Percentiles rank a stretch among this genome's conserved stretches.
These are phyloP conservation scores for Labeo catla DNA, from an alignment of 2,113 vertebrate species.

Conservation along the genomic window DNA sequence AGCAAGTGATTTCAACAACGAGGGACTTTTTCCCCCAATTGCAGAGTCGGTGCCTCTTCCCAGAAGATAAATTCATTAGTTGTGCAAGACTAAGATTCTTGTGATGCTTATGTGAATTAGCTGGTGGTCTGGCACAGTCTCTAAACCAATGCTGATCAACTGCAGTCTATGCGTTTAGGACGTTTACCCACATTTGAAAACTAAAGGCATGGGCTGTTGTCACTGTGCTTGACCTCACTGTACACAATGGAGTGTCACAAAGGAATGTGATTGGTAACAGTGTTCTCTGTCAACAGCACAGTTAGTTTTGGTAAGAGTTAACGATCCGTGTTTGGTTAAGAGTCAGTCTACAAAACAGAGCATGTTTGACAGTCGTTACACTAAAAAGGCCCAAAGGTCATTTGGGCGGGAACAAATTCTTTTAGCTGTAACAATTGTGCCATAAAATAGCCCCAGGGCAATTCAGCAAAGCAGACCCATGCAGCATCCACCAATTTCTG, in stretches of 20 bases:
- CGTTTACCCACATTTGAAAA: slow-evolving; percentile 27
- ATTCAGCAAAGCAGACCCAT: slow-evolving; percentile 21
- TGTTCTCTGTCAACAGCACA: slow-evolving; percentile 30
- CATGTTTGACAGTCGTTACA: slow-evolving; percentile 47
- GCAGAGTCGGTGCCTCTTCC: not conserved
- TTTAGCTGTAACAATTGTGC: slow-evolving; percentile 40
- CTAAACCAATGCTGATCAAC: slow-evolving; percentile 13
- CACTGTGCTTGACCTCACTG: slow-evolving; percentile 23
- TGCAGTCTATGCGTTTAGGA: slow-evolving; percentile 18
- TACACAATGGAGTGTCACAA: slow-evolving; percentile 41
- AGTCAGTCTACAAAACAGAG: slow-evolving; percentile 23
- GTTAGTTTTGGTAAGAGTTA: slow-evolving; percentile 1
- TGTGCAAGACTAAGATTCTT: not conserved
- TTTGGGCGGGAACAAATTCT: slow-evolving; percentile 35
- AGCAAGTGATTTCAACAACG: slow-evolving; percentile 18
- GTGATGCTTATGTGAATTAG: not conserved
- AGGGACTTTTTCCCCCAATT: not conserved
- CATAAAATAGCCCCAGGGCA: slow-evolving; percentile 18
- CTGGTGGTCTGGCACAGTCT: not conserved
- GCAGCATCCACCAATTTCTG: not conserved
- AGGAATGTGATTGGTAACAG: slow-evolving; percentile 44
- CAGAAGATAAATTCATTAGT: slow-evolving; percentile 11
- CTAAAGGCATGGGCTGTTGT: slow-evolving; percentile 32
- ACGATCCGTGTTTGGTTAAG: slow-evolving; percentile 43
- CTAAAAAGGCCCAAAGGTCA: slow-evolving; percentile 24